A percentile compares a stretch with the other conserved stretches of the same genome.
Evolutionary conservation across 2,888 invertebrate genomes (phyloP).

Genomic region (Tetragonula carbonaria): DNA sequence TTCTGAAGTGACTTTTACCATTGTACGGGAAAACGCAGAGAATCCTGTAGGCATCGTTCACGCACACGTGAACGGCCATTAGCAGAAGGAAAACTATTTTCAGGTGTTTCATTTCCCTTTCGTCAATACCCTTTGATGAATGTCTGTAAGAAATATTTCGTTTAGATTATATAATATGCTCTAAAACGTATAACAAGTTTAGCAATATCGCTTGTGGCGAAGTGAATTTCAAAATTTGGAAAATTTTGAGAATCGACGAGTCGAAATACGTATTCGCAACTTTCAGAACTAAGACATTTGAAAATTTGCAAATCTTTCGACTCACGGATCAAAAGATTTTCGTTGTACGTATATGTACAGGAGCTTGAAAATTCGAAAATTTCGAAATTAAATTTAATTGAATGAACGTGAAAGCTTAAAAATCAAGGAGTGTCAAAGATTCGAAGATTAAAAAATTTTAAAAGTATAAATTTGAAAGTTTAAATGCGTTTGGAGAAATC

Average conservation of each 20-base stretch:
- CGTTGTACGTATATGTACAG: too few species aligned
- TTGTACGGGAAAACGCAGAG: conserved; percentile 84
- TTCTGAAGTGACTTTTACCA: conserved; percentile 84
- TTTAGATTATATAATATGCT: background rate
- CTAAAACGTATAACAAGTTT: too few species aligned
- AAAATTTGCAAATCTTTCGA: too few species aligned
- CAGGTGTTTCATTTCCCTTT: background rate
- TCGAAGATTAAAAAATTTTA: background rate
- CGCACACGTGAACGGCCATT: background rate
- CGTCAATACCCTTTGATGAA: background rate
- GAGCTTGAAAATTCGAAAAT: too few species aligned
- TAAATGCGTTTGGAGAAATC: background rate
- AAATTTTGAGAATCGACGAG: too few species aligned
- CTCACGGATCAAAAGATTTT: too few species aligned
- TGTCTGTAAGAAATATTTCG: background rate
- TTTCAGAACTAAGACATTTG: too few species aligned
- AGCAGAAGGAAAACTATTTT: background rate
- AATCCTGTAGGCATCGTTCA: conserved; percentile 74
- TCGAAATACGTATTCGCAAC: too few species aligned
- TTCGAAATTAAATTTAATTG: too few species aligned
- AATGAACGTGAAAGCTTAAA: background rate
- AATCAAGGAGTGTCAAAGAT: fast-evolving
- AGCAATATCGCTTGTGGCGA: too few species aligned
- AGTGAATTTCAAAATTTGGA: too few species aligned
- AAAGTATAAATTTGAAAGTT: background rate